Base-by-base conservation (phyloP, 1,140 invertebrate genomes). In the Micrasema longulum region DNA sequence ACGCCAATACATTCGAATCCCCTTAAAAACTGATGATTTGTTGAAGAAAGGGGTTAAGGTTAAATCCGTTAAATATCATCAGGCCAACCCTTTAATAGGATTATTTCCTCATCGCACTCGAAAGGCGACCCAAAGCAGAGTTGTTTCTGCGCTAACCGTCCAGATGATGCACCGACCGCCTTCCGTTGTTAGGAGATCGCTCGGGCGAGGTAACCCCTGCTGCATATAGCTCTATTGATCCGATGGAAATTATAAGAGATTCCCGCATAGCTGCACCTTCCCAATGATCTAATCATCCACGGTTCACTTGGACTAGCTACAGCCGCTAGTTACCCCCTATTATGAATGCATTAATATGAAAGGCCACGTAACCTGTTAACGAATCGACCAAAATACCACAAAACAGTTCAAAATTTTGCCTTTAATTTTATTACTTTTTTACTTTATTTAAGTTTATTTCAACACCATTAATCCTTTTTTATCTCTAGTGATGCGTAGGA, bases 271-370 rank as follows among this genome's bases (percentile, higher is more conserved):
- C 14, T 73, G 57, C 71, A 69, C 71, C 43, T 43, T 23, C 41
- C 63, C 43, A 36, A 26, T 67, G 52, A 72, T 50, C 26, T 14
- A 48, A 67, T 67, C 36, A 41, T 7, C 14, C 23, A 3, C 43
- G 55, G 57, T 12, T 63, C 43, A 38, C 1, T 60, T n/a, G 71
- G 20, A 38, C 45, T 7, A 45, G 18, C 38, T 52, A 18, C 3
- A 52, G 26, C 20, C 18, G 6, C 23, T 12, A 57, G 55, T 65
- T 67, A 48, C 41, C 66, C 20, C 14, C 55, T 60, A 72, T 72
- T 72, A 72, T 20, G 60, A 67, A 67, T 53, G 50, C 53, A 64
- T 55, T 62, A 67, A 18, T 52, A 62, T 72, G 31, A 16, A 18
- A 45, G 31, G n/a, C 20, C 31, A n/a, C 14, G 10, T 11, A 48